Evolutionary conservation across 1,140 invertebrate species (phyloP), one percentile per base, ranked within the genome.

Genomic region (Schmidtea mediterranea): DNA sequence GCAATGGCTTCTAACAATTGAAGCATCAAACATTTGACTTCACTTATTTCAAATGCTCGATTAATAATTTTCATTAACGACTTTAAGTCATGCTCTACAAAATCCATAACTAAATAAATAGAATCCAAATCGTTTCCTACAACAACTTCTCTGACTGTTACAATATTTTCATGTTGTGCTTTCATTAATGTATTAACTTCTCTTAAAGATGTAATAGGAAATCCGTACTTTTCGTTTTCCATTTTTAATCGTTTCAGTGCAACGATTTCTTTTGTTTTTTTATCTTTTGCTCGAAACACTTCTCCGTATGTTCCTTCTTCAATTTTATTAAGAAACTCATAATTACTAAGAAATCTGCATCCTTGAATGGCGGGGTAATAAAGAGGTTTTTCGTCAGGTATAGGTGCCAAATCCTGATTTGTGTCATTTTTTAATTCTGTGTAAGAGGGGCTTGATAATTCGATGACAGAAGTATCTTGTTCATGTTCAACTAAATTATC

Each of bases 41-140:
- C 87, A 12, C 80, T 80, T 75, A 56, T 43, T n/a, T 22, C 23
- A 16, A 46, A 46, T 19, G 39, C 12, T 19, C 39, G 12, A 19
- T 15, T 41, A 12, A 41, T 46, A 10, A 60, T 45, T 66, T 95
- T 86, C 81, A 98, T 95, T 1, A 98, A 68, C 24, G 79, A 80
- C 64, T 97, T 98, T 2, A 98, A 68, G 63, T 98, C 90, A 58
- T 97, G 90, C 58, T 97, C 90, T 0, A 98, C 87, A 64, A 92
- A 98, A 61, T 98, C 92, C 92, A 98, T 98, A 0, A 95, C 90
- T 54, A 98, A 84, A 61, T 90, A 98, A 56, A 98, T 97, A 62
- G 94, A 95, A 62, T 97, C 89, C 82, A 97, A 95, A 58, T 95
- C 95, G 55, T 81, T 89, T 6, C 92, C 90, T 2, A 97, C 86